Percentiles rank a stretch among this genome's conserved stretches.
phyloP scores from a whole-genome alignment of 2,888 invertebrate genomes.

The Acrobasis suavella region DNA sequence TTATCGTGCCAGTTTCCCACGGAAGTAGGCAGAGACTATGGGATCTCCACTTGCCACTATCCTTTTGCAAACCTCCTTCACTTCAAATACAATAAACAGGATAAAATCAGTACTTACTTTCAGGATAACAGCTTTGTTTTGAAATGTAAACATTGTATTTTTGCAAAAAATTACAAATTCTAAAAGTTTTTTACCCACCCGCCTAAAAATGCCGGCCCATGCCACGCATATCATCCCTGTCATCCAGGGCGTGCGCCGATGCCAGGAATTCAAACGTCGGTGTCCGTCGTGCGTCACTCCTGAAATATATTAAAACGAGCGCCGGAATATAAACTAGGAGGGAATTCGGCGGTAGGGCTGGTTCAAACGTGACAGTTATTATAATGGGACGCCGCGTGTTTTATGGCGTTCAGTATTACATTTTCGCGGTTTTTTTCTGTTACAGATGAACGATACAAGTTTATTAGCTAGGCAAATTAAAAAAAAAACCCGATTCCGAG shows the following conservation, averaged over 20 bases:
- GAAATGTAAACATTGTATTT: background rate
- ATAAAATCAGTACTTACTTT: too few relatives aligned
- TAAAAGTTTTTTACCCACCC: background rate
- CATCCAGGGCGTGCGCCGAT: conserved; percentile 4
- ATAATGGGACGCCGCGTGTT: background rate
- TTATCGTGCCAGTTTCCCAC: too few relatives aligned
- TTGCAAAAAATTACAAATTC: background rate
- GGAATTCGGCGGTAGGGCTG: background rate
- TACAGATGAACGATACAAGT: background rate
- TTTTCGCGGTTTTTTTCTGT: background rate
- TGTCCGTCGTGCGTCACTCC: conserved; percentile 10
- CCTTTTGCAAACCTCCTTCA: too few relatives aligned
- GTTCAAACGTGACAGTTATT: conserved; percentile 12
- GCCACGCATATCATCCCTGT: conserved; percentile 1
- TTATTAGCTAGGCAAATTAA: too few relatives aligned
- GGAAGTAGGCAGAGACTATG: too few relatives aligned
- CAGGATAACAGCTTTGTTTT: too few relatives aligned
- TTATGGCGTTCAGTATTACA: background rate
- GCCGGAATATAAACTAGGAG: conserved; percentile 19
- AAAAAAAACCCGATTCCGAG: background rate
- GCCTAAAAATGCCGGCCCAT: conserved; percentile 1
- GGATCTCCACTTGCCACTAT: too few relatives aligned
- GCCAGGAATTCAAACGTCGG: conserved; percentile 16
- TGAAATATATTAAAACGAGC: conserved; percentile 19
- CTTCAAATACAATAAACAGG: too few relatives aligned